These are phyloP conservation scores for Cylindroiulus punctatus DNA, from an alignment of 2,888 invertebrate species.

Conservation along the genomic window DNA sequence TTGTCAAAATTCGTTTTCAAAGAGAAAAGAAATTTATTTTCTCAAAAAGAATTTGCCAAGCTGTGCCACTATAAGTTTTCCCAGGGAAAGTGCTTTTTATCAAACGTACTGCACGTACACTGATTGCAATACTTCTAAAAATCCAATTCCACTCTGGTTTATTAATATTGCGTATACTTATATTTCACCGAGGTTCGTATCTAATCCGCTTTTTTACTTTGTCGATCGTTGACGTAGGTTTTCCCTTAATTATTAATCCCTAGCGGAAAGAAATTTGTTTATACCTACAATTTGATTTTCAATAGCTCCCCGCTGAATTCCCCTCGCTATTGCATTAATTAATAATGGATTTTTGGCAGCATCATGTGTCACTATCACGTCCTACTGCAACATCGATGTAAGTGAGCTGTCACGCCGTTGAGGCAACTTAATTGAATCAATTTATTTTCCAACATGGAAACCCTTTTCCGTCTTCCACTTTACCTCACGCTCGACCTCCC, in stretches of 20 bases:
- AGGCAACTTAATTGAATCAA: constrained; percentile 19
- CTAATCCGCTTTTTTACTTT: no score
- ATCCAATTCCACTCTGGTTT: no score
- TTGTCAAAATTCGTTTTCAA: no score
- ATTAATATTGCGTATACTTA: no score
- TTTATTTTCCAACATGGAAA: constrained; percentile 2
- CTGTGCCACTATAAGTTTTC: no score
- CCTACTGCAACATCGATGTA: not conserved
- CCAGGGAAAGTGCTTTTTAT: no score
- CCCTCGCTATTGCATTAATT: constrained; percentile 4
- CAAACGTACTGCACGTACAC: no score
- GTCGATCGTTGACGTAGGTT: not conserved
- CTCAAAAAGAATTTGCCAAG: no score
- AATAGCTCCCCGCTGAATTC: not conserved
- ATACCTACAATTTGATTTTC: constrained; percentile 28
- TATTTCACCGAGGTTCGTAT: no score
- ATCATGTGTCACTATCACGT: not conserved
- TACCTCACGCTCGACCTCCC: not conserved
- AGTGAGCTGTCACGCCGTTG: constrained; percentile 29
- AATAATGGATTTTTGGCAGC: constrained; percentile 29
- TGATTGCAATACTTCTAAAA: no score
- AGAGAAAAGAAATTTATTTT: no score
- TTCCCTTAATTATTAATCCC: constrained; percentile 3
- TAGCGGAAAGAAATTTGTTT: constrained; percentile 27
- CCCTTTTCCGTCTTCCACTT: not conserved